A percentile compares a stretch with the other conserved stretches of the same genome.
Conservation (phyloP, 1,140 invertebrate species). For the Mamestra configurata region DNA sequence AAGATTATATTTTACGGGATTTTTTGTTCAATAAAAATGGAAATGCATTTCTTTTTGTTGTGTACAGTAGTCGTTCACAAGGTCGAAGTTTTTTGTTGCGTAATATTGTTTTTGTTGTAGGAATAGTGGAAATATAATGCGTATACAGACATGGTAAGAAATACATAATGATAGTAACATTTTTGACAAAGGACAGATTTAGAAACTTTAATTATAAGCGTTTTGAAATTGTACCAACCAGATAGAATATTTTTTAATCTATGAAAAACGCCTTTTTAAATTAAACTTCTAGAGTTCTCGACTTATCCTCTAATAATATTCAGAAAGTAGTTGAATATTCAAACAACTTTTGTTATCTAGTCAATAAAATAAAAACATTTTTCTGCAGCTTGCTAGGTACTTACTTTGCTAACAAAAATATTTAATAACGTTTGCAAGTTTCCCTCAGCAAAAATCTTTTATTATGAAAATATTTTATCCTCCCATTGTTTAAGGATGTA, state of each 20-base stretch:
- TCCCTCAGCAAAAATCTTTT: conserved; percentile 20
- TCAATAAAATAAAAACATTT: conserved; percentile 17
- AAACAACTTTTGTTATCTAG: conserved; percentile 11
- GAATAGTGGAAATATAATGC: background rate
- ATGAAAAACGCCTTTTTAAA: too few species aligned
- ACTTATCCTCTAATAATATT: background rate
- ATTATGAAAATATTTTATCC: conserved; percentile 29
- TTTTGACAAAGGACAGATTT: too few species aligned
- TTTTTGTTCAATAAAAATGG: conserved; percentile 47
- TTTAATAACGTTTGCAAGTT: conserved; percentile 36
- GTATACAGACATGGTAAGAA: background rate
- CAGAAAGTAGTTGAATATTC: background rate
- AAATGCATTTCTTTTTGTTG: conserved; percentile 34
- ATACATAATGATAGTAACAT: background rate
- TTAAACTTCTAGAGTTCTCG: background rate
- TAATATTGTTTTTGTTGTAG: background rate
- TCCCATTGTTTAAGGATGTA: conserved; percentile 36
- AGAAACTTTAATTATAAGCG: too few species aligned
- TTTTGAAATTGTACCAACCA: too few species aligned
- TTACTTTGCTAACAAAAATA: conserved; percentile 35
- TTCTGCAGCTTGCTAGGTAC: conserved; percentile 13
- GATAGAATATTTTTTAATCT: too few species aligned
- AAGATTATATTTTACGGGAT: conserved; percentile 47
- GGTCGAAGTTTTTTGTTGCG: conserved; percentile 36
- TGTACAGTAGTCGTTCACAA: conserved; percentile 23